Percentiles rank a stretch among this genome's conserved stretches.
Evolutionary conservation across 2,797 vertebrate species (phyloP).

Genomic region (Danio albolineatus): DNA sequence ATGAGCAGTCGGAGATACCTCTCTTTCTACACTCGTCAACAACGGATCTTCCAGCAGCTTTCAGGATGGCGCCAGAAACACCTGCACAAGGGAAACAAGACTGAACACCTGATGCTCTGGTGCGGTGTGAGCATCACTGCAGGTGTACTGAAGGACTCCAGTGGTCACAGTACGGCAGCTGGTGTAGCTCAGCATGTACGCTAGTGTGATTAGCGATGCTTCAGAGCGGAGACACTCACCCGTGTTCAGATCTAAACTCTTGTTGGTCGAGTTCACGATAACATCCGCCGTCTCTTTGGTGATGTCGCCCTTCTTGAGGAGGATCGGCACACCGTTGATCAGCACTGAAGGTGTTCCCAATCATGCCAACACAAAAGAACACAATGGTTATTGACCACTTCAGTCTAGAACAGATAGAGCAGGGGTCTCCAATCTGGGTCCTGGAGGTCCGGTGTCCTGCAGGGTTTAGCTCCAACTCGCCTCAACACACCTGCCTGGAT

Average conservation of each 20-base stretch:
- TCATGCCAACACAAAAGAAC: not conserved
- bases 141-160: too few relatives aligned
- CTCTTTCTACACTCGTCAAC: slow-evolving; percentile 64
- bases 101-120: not conserved
- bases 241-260: slow-evolving; percentile 59
- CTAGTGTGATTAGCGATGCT: too few relatives aligned
- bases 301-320: slow-evolving; percentile 68
- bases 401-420: too few relatives aligned
- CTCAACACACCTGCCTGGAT: too few relatives aligned
- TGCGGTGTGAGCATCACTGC: not conserved
- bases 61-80: slow-evolving; percentile 69
- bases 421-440: too few relatives aligned
- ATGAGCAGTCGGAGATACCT: slow-evolving; percentile 46
- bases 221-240: slow-evolving; percentile 47
- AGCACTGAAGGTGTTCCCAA: slow-evolving; percentile 39
- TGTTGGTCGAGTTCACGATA: slow-evolving; percentile 70
- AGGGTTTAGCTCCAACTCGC: too few relatives aligned
- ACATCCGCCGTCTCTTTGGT: slow-evolving; percentile 67
- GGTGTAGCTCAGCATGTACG: too few relatives aligned
- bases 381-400: not conserved
- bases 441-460: too few relatives aligned
- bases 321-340: slow-evolving; percentile 57
- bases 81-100: slow-evolving; percentile 55
- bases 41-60: slow-evolving; percentile 66
- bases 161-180: too few relatives aligned